phyloP scores from a whole-genome alignment of 2,888 invertebrate species.

The Ctenicera cuprea region DNA sequence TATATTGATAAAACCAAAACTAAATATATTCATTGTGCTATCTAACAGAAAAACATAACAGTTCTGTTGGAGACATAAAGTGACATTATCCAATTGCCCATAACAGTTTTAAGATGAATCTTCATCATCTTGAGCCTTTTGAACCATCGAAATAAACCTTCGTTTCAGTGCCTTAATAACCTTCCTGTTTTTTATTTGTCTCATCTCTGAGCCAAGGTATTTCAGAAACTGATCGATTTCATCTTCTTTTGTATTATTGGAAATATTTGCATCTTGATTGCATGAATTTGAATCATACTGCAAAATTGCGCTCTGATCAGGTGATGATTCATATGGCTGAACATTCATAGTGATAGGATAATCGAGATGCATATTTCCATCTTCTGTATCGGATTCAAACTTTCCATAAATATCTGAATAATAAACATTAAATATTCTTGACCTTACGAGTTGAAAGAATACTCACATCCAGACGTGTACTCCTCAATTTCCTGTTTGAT shows the following conservation, averaged over 20 bases:
- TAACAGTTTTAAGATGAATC: conserved; percentile 18
- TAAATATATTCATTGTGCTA: no score
- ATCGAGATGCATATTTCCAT: conserved; percentile 13
- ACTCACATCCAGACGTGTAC: conserved; percentile 19
- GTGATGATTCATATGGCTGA: not conserved
- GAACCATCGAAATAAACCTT: conserved; percentile 35
- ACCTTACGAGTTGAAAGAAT: not conserved
- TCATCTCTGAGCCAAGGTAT: conserved; percentile 37
- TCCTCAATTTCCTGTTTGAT: conserved; percentile 19
- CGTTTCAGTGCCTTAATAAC: conserved; percentile 31
- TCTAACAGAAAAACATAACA: no score
- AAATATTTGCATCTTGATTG: conserved; percentile 12
- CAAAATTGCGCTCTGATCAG: conserved; percentile 3
- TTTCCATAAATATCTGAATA: conserved; percentile 9
- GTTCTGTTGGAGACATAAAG: no score
- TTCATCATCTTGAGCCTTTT: conserved; percentile 39
- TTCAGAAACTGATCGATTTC: conserved; percentile 38
- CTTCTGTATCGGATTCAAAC: conserved; percentile 17
- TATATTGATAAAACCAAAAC: no score
- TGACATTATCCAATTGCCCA: not conserved
- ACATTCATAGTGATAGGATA: conserved; percentile 6
- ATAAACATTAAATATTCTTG: not conserved
- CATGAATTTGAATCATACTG: conserved; percentile 4
- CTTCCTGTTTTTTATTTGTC: conserved; percentile 35
- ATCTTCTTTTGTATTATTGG: conserved; percentile 12